Evolutionary conservation across 2,113 vertebrate genomes (phyloP), one percentile per base, ranked within the genome.

Genomic region (Toxotes chatareus): DNA sequence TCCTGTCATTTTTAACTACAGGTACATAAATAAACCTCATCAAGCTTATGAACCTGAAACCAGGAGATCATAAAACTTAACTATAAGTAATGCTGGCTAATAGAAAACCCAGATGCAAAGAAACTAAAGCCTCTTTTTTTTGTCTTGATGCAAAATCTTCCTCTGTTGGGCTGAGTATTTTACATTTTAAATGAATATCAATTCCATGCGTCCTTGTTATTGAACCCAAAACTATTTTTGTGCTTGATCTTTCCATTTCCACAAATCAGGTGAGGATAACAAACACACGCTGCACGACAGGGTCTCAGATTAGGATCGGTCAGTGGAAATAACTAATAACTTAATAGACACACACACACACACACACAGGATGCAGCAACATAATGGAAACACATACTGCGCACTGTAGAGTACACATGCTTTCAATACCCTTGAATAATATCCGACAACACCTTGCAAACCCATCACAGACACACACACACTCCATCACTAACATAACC

Each of bases 361-460:
- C 13, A 34, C 27, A 40, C 49, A 21, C 46, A 67, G 68, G 68
- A 82, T 69, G 44, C 34, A 72, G 17, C 12, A 66, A 53, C 60
- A 16, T 23, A 57, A 65, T 60, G 73, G 79, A 85, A 85, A 80
- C 1, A 14, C 59, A 46, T 3, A 64, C 16, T 9, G 38, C 19
- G 36, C 62, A 16, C 38, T 13, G 31, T 10, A 40, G 4, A 16
- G 34, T 9, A 81, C 53, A 88, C 53, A 59, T n/a, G 49, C 67
- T 82, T 51, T 86, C 71, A 80, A 40, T 72, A 63, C 56, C 67
- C 56, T 14, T 71, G 40, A 82, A 86, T 79, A 51, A 65, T 1
- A 72, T 62, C 59, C 55, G 27, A 61, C 70, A 82, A 76, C 70
- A 79, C 44, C 13, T 27, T 34, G 5, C 0, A 44, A 73, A 55